Conservation (phyloP, 1,140 invertebrate genomes). For the Drosophila equinoxialis region DNA sequence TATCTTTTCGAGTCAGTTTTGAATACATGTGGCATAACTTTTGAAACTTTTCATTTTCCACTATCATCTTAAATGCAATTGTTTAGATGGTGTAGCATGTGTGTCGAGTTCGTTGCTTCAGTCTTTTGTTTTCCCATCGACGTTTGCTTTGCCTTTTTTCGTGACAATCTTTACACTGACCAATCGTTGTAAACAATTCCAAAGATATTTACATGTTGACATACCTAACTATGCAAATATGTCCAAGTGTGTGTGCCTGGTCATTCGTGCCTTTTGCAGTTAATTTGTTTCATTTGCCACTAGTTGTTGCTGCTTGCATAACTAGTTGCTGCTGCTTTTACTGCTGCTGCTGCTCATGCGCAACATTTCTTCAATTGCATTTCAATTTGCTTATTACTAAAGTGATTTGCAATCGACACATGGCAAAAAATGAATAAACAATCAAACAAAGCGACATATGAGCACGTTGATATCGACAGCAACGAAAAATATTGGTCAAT, state of each 20-base stretch:
- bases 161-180: constrained; percentile 39
- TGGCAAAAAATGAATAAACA: constrained; percentile 43
- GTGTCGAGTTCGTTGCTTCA: constrained; percentile 70
- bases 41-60: too few relatives aligned
- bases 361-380: constrained; percentile 75
- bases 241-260: constrained; percentile 25
- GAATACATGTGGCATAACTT: too few relatives aligned
- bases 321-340: constrained; percentile 26
- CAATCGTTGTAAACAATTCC: constrained; percentile 40
- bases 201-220: constrained; percentile 8
- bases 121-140: constrained; percentile 57
- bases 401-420: constrained; percentile 62
- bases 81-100: neutral
- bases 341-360: constrained; percentile 39
- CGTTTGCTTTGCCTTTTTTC: constrained; percentile 16
- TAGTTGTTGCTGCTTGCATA: constrained; percentile 58
- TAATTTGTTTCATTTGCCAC: constrained; percentile 50
- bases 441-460: constrained; percentile 15
- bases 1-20: too few relatives aligned
- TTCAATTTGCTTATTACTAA: constrained; percentile 66
- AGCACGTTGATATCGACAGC: constrained; percentile 4
- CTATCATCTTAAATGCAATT: neutral
- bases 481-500: constrained; percentile 34
- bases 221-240: constrained; percentile 8
- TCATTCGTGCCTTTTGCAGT: constrained; percentile 44